These are phyloP conservation scores for Cremastobaeus sp. DNA, from an alignment of 2,888 invertebrate species.

Conservation along the genomic window DNA sequence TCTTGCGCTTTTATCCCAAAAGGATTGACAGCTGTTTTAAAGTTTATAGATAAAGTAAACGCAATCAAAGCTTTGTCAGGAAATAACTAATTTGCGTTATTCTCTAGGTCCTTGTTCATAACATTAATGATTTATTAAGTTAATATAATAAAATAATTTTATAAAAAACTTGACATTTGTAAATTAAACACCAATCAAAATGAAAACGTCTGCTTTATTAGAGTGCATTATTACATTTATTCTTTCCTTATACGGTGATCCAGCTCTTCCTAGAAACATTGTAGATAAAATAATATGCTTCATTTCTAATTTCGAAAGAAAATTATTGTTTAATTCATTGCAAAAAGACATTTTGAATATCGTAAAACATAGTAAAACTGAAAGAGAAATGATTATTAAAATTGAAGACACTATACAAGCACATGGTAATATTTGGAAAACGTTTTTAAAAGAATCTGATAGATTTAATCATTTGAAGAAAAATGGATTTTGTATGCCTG, in stretches of 20 bases:
- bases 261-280: conserved; percentile 33
- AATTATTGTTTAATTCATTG: conserved; percentile 25
- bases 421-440: conserved; percentile 30
- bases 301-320: conserved; percentile 20
- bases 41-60: conserved; percentile 33
- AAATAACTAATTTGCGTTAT: too few relatives aligned
- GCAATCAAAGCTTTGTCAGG: too few relatives aligned
- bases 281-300: conserved; percentile 37
- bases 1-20: conserved; percentile 13
- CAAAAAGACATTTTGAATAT: conserved; percentile 34
- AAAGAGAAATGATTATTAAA: conserved; percentile 33
- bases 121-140: too few relatives aligned
- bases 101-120: too few relatives aligned
- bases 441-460: conserved; percentile 24
- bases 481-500: conserved; percentile 9
- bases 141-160: too few relatives aligned
- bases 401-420: conserved; percentile 16
- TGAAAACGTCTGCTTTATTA: conserved; percentile 22
- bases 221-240: conserved; percentile 41
- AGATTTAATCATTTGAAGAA: conserved; percentile 5
- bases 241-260: conserved; percentile 38
- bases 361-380: conserved; percentile 15
- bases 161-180: background rate
- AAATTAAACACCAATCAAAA: too few relatives aligned
- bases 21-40: conserved; percentile 5